Evolutionary conservation across 2,888 invertebrate species (phyloP), one percentile per base, ranked within the genome.

Genomic region (Myopa testacea): DNA sequence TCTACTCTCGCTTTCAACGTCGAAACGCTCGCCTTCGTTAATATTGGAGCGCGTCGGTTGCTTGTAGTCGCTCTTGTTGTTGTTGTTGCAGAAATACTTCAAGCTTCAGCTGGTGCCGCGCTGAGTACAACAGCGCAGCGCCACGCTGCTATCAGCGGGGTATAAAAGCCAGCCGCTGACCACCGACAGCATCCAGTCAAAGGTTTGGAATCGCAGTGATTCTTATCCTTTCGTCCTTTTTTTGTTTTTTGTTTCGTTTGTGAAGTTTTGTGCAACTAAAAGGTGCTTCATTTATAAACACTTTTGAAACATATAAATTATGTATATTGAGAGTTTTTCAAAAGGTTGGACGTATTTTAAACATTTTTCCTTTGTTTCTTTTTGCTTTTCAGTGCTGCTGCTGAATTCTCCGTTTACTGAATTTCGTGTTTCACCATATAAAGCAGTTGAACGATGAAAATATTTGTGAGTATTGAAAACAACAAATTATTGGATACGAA

Each of bases 391-490:
- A 75, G 75, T 77, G 78, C 82, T 84, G 85, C 84, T 83, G 82
- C 82, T 82, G 76, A 50, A 78, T 82, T 84, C 85, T 84, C 82
- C 82, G 81, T 82, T 72, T 37, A 78, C 78, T 45, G 19, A 37
- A 55, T 26, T 38, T 75, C 75, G 76, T 63, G 76, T 70, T 79
- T 78, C 50, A 77, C 73, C 63, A 75, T 82, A 82, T 77, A 80
- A 81, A 10, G 79, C 81, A 82, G 63, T 67, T 82, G 78, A 83
- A 86, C 82, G 84, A 91, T 91, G 91, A 91, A 90, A 88, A 85
- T 90, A 86, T 89, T 91, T 90, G 91, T 91, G 91, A 91, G 91
- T 91, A 88, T 73, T 73, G 19, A 50, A 58, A 71, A 38, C 5
- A 60, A 19, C 7, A 38, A 38, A 38, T 4, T n/a, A 52, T 37